Conservation (phyloP, 2,113 vertebrate genomes). For the Ibidorhyncha struthersii region DNA sequence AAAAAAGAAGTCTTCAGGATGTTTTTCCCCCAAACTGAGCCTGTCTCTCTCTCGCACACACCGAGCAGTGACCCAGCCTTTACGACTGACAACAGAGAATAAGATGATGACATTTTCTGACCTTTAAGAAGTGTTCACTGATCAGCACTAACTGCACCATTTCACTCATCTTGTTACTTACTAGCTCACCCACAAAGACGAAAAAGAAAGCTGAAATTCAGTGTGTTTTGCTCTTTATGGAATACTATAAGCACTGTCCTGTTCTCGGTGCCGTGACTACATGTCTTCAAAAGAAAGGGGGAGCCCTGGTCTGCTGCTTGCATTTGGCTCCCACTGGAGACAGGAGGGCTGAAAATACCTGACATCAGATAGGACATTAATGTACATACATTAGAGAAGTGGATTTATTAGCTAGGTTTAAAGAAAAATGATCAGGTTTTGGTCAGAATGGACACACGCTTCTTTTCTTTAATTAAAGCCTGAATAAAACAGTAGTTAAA, state of each 20-base stretch:
- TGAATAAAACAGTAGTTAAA: not conserved
- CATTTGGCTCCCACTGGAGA: not conserved
- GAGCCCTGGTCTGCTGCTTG: not conserved
- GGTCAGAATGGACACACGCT: not conserved
- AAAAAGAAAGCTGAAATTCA: not conserved
- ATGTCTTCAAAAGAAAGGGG: not conserved
- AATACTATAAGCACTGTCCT: not conserved
- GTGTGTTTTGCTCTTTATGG: not conserved
- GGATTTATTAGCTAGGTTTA: not conserved
- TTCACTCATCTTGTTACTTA: not conserved
- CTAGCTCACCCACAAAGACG: not conserved
- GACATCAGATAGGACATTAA: not conserved
- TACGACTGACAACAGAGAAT: not conserved
- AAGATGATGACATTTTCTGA: conserved; percentile 1
- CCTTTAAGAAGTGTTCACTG: not conserved
- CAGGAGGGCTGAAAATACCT: not conserved
- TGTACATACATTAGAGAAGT: not conserved
- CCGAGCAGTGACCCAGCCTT: not conserved
- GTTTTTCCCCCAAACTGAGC: not conserved
- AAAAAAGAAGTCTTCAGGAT: not conserved
- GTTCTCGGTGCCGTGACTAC: accelerated
- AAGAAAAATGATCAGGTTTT: not conserved
- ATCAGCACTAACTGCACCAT: not conserved
- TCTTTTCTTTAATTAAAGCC: not conserved
- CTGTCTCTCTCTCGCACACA: not conserved